Evolutionary conservation across 2,888 invertebrate genomes (phyloP).

Genomic region (Drosophila pseudotalamancana): DNA sequence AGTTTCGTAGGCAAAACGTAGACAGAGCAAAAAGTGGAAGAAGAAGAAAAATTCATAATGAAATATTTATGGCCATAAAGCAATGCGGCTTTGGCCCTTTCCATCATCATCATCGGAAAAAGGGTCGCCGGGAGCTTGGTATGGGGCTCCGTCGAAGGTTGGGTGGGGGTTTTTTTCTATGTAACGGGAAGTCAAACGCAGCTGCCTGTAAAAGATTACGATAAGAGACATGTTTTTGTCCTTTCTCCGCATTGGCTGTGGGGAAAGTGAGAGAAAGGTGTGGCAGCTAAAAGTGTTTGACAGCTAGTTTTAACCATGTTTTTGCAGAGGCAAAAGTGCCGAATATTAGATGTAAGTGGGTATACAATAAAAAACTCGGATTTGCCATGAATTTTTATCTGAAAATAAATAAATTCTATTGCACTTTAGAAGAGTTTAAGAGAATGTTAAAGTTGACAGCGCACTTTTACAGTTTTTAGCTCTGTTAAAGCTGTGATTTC

Average conservation of each 20-base stretch:
- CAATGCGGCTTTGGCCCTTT: slow-evolving; percentile 67
- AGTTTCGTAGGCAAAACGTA: slow-evolving; percentile 54
- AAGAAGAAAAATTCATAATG: slow-evolving; percentile 70
- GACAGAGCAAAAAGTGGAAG: slow-evolving; percentile 41
- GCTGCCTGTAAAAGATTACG: slow-evolving; percentile 78
- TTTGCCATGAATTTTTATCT: slow-evolving; percentile 8
- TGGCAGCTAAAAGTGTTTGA: slow-evolving; percentile 13
- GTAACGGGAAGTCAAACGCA: slow-evolving; percentile 75
- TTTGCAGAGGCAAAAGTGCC: slow-evolving; percentile 16
- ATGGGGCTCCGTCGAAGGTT: slow-evolving; percentile 5
- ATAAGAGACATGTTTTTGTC: slow-evolving; percentile 62
- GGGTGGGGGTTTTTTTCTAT: slow-evolving; percentile 29
- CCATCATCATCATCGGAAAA: slow-evolving; percentile 61
- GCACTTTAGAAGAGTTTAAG: too few relatives aligned
- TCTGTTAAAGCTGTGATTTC: too few relatives aligned
- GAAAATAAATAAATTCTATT: too few relatives aligned
- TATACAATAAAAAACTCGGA: background rate
- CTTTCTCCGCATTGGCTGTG: slow-evolving; percentile 3
- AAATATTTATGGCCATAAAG: slow-evolving; percentile 79
- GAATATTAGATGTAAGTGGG: slow-evolving; percentile 43
- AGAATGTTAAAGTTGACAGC: too few relatives aligned
- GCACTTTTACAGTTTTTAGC: too few relatives aligned
- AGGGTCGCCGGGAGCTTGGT: slow-evolving; percentile 41
- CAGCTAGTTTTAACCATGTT: slow-evolving; percentile 28
- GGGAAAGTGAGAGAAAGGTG: slow-evolving; percentile 14